Percentiles rank a stretch among this genome's conserved stretches.
Conservation (phyloP, 2,797 vertebrate genomes). For the Philypnodon macrostomus region DNA sequence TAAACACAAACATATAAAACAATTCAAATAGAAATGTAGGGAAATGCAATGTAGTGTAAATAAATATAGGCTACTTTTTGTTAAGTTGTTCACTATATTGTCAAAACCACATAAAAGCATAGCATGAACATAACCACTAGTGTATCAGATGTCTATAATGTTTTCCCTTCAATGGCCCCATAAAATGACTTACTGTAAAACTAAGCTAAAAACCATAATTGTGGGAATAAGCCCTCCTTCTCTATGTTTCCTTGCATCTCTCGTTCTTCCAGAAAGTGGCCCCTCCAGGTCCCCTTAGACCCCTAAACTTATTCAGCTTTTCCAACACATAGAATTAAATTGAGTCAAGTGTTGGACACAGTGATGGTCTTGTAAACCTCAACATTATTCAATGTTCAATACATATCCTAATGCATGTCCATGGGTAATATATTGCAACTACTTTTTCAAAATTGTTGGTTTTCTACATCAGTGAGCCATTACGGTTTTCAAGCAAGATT, state of each 20-base stretch:
- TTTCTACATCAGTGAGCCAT: background rate
- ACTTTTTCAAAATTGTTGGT: no score
- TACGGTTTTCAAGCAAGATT: background rate
- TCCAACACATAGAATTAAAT: no score
- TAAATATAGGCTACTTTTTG: no score
- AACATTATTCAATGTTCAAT: no score
- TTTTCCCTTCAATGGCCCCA: constrained; percentile 30
- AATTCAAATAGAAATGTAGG: no score
- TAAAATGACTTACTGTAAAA: constrained; percentile 49
- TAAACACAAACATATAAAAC: no score
- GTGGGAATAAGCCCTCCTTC: constrained; percentile 27
- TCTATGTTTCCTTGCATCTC: constrained; percentile 36
- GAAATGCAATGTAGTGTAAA: no score
- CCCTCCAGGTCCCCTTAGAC: constrained; percentile 32
- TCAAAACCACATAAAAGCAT: constrained; percentile 22
- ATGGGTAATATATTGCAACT: no score
- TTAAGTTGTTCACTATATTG: no score
- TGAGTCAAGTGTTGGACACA: no score
- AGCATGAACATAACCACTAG: constrained; percentile 18
- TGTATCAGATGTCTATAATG: constrained; percentile 18
- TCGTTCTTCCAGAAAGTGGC: constrained; percentile 36
- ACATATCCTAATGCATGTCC: no score
- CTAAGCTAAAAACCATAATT: constrained; percentile 23
- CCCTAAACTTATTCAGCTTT: constrained; percentile 49
- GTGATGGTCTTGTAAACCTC: no score